Conservation (phyloP, 2,797 vertebrate species). For the Numenius phaeopus region DNA sequence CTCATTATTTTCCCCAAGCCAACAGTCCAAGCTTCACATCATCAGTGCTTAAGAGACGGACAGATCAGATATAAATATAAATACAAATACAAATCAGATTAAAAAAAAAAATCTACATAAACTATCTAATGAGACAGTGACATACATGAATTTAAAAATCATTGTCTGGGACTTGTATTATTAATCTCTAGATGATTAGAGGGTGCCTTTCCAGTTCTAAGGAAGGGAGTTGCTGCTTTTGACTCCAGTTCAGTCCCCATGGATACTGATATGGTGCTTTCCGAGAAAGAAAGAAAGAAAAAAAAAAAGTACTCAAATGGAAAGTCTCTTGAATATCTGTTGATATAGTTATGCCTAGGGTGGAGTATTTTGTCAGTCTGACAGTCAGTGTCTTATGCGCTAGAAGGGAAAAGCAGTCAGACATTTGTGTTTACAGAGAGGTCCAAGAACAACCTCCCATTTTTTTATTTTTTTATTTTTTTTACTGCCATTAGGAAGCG, state of each 20-base stretch:
- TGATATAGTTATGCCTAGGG: conserved; percentile 4
- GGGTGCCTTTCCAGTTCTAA: background rate
- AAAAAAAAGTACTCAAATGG: background rate
- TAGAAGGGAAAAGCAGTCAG: conserved; percentile 14
- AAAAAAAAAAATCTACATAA: background rate
- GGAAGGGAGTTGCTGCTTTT: conserved; percentile 44
- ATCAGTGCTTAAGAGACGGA: background rate
- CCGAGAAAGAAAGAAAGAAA: background rate
- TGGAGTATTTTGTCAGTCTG: conserved; percentile 12
- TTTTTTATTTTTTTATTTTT: background rate
- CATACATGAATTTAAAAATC: background rate
- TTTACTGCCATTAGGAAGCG: background rate
- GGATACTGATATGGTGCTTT: background rate
- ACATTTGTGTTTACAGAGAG: conserved; percentile 8
- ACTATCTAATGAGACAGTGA: background rate
- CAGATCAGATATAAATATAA: background rate
- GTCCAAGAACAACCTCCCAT: background rate
- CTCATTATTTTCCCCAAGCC: background rate
- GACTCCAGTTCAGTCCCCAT: background rate
- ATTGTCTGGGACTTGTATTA: background rate
- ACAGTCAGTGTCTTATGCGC: background rate
- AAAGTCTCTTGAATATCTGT: conserved; percentile 10
- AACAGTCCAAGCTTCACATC: background rate
- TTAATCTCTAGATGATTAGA: background rate
- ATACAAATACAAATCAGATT: background rate